Evolutionary conservation across 2,888 invertebrate species (phyloP), one percentile per base, ranked within the genome.

Genomic region (Hydropsyche betteni): DNA sequence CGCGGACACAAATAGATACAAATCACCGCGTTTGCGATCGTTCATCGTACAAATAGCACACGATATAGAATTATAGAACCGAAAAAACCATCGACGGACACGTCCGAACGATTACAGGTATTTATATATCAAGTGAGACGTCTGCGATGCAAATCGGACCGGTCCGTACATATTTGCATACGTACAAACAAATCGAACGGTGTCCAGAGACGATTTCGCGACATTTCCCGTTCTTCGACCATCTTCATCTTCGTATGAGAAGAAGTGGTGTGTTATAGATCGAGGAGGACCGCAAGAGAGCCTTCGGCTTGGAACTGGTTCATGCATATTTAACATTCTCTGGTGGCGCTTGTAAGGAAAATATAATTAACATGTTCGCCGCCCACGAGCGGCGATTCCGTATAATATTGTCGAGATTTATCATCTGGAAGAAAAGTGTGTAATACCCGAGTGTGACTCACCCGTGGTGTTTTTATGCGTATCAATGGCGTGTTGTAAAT

Each of bases 311-410:
- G 33, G 33, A 70, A 70, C 70, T 70, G 70, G 70, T 70, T 53
- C 53, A 36, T 36, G 70, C 70, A 70, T 70, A 70, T 70, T 70
- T 70, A 70, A 53, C 70, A 70, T 70, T 70, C 70, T 52, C 34
- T 16, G 38, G 44, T 51, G 69, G 69, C 69, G 69, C 69, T 69
- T 69, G 69, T 69, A 69, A 36, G 38, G 69, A 70, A 70, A 70
- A 70, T 74, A 76, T 76, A 76, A 76, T 76, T 76, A 76, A 76
- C 76, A 76, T 74, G 76, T 76, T 76, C 58, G 69, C 74, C 76
- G 61, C 76, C 76, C 76, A 76, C 76, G 69, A 33, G 14, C 36
- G 16, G 14, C 69, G 69, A 69, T 69, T 69, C 69, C 38, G 68
- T 51, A 51, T 69, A 69, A 69, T 69, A 69, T 50, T 10, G 51